A percentile compares a stretch with the other conserved stretches of the same genome.
Evolutionary conservation across 2,113 vertebrate species (phyloP).

Genomic region (Cottus gobio): DNA sequence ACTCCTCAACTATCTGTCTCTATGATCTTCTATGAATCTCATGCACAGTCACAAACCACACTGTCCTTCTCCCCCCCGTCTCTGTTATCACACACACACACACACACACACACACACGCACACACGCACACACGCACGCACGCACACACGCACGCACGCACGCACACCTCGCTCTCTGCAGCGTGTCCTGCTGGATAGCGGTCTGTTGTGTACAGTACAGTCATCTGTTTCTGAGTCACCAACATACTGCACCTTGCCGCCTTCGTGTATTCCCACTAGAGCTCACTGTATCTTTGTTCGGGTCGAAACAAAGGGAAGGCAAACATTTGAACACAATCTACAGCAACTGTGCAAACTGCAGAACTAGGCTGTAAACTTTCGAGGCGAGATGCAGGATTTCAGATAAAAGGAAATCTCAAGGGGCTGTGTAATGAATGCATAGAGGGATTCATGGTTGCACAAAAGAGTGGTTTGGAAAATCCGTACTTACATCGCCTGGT

Average conservation of each 20-base stretch:
- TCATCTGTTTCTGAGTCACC: conserved; percentile 78
- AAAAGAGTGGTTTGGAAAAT: conserved; percentile 40
- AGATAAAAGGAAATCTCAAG: conserved; percentile 1
- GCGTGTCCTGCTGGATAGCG: conserved; percentile 57
- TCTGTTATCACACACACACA: background rate
- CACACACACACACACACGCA: background rate
- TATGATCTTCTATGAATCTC: background rate
- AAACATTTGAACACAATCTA: conserved; percentile 22
- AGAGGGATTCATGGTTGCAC: conserved; percentile 16
- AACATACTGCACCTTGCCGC: conserved; percentile 46
- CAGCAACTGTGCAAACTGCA: conserved; percentile 21
- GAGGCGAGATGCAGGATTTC: conserved; percentile 7
- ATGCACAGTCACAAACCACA: background rate
- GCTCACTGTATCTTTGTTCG: conserved; percentile 21
- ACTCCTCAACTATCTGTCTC: conserved; percentile 22
- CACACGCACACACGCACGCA: background rate
- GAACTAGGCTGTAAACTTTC: conserved; percentile 26
- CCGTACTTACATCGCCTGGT: conserved; percentile 86
- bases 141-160: background rate
- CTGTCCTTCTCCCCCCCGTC: background rate
- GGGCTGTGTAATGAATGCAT: conserved; percentile 13
- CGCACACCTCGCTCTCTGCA: conserved; percentile 34
- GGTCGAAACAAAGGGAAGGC: background rate
- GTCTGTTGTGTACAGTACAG: conserved; percentile 69
- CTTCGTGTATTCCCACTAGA: conserved; percentile 24